phyloP scores from a whole-genome alignment of 1,140 invertebrate species.

The Anadara kagoshimensis region DNA sequence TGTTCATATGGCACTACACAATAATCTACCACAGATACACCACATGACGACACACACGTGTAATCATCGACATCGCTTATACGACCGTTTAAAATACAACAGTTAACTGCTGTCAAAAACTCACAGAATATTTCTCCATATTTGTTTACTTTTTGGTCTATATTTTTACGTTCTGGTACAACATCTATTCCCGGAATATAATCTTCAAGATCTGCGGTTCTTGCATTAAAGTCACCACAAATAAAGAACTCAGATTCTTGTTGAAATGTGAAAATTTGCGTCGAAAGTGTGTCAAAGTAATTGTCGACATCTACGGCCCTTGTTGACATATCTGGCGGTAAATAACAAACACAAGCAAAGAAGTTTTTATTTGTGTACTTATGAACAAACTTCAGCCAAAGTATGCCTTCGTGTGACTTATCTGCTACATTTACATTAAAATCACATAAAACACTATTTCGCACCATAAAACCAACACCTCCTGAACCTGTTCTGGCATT shows the following conservation, averaged over 20 bases:
- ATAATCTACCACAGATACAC: slow-evolving; percentile 30
- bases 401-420: neutral
- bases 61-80: slow-evolving; percentile 19
- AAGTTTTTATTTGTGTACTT: neutral
- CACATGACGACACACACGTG: slow-evolving; percentile 28
- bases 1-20: slow-evolving; percentile 31
- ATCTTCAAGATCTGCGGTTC: slow-evolving; percentile 20
- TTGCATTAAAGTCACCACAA: slow-evolving; percentile 25
- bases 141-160: slow-evolving; percentile 20
- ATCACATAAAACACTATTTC: neutral
- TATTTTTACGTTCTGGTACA: slow-evolving; percentile 4
- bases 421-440: neutral
- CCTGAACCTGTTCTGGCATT: slow-evolving; percentile 36
- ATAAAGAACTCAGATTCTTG: slow-evolving; percentile 2
- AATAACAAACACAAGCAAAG: neutral
- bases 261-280: neutral
- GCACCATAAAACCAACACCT: slow-evolving; percentile 22
- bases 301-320: neutral
- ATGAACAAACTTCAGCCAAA: neutral
- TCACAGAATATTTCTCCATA: slow-evolving; percentile 20
- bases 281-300: neutral
- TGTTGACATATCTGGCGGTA: neutral
- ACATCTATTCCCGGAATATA: slow-evolving; percentile 29
- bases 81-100: slow-evolving; percentile 37
- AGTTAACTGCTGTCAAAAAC: slow-evolving; percentile 23